Base-by-base conservation (phyloP, 2,888 invertebrate species). In the Dendrolimus pini region DNA sequence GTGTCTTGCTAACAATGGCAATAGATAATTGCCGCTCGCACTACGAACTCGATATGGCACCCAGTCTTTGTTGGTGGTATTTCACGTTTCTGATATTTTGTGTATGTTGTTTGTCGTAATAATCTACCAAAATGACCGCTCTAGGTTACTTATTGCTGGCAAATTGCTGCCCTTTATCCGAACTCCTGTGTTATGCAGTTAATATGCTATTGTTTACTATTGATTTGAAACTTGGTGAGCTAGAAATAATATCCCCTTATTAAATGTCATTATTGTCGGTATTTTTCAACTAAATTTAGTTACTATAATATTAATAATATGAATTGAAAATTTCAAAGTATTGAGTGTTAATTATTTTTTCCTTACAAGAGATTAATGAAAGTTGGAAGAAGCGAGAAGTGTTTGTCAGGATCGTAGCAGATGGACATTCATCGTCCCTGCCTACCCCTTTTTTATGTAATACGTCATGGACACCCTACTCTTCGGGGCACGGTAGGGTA, bases 61-160 rank as follows among this genome's bases (percentile, higher is more conserved):
- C 69, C 70, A 47, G 47, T 47, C 47, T 47, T 10, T 68, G 66
- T 75, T 68, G 59, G 66, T 79, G 80, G 62, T 80, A 83, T 84
- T 80, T 83, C 82, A 83, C 80, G 80, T 77, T 83, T 78, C 66
- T 76, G 77, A 74, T 81, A 71, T 80, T 81, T 47, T 47, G 12
- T 80, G 71, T 74, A 69, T 62, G 65, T 60, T 61, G 53, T 56
- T n/a, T 41, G 60, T 53, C 53, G 18, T 55, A 54, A 54, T 58
- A 60, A 53, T 55, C 65, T 66, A 62, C 67, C 55, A 61, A 63
- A 62, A 59, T 69, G 66, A 65, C 65, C 63, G 59, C 61, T 64
- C 61, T 47, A 47, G 47, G 47, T 47, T 47, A 7, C 47, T 12
- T 47, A 47, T 47, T 47, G 55, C 60, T 59, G 54, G 59, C 62